phyloP scores from a whole-genome alignment of 2,888 invertebrate genomes.

The Drosophila gaucha region DNA sequence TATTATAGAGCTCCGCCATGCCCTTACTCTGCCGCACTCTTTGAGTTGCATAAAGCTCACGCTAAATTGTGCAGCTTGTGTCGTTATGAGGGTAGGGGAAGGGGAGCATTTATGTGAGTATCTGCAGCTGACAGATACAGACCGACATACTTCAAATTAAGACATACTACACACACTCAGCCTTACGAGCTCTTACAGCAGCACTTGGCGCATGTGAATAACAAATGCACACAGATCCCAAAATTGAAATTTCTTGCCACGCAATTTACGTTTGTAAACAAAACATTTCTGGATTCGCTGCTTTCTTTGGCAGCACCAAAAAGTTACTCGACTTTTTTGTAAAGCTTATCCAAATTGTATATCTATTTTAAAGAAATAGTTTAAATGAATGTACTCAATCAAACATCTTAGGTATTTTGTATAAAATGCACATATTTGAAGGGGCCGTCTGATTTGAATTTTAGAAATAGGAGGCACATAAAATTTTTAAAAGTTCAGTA shows the following conservation, averaged over 20 bases:
- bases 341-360: too few species aligned
- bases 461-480: not conserved
- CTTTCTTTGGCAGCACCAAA: not conserved
- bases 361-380: not conserved
- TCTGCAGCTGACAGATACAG: constrained; percentile 55
- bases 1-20: not conserved
- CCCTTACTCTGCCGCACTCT: not conserved
- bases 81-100: not conserved
- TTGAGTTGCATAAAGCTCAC: constrained; percentile 16
- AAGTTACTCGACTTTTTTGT: constrained; percentile 21
- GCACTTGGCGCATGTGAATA: constrained; percentile 29
- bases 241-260: constrained; percentile 47
- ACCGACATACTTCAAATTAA: constrained; percentile 49
- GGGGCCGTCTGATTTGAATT: not conserved
- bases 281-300: constrained; percentile 29
- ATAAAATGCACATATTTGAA: not conserved
- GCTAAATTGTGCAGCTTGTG: constrained; percentile 49
- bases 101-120: constrained; percentile 18
- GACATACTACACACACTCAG: constrained; percentile 21
- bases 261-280: constrained; percentile 61
- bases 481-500: not conserved
- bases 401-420: not conserved
- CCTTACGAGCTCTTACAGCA: constrained; percentile 5
- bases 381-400: not conserved
- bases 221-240: constrained; percentile 12